Evolutionary conservation across 2,888 invertebrate genomes (phyloP).

Genomic region (Seladonia tumulorum): DNA sequence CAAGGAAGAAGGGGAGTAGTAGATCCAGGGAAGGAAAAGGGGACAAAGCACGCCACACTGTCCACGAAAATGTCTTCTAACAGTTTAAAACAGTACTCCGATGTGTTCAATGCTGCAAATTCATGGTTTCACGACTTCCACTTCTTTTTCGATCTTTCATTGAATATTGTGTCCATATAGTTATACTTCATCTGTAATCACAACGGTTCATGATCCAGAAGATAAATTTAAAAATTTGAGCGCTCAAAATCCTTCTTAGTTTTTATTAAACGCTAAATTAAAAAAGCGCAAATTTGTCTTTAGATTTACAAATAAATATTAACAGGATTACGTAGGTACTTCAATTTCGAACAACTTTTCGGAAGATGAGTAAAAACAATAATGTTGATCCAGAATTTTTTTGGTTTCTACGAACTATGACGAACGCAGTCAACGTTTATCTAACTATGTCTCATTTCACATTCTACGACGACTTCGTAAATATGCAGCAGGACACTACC

Average conservation of each 20-base stretch:
- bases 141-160: not conserved
- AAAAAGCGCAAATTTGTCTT: not conserved
- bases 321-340: not conserved
- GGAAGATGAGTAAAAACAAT: slow-evolving; percentile 51
- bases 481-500: slow-evolving; percentile 65
- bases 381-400: slow-evolving; percentile 76
- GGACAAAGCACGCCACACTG: no score
- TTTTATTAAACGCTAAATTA: no score
- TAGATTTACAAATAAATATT: not conserved
- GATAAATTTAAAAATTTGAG: not conserved
- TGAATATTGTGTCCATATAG: not conserved
- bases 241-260: not conserved
- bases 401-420: slow-evolving; percentile 77
- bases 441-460: slow-evolving; percentile 78
- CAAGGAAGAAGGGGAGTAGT: no score
- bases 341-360: not conserved
- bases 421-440: slow-evolving; percentile 77
- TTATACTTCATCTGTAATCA: not conserved
- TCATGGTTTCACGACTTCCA: no score
- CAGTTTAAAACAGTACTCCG: no score
- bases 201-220: not conserved
- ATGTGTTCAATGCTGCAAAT: no score
- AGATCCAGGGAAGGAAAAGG: no score
- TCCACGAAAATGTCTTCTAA: no score
- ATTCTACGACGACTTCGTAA: slow-evolving; percentile 73